Conservation (phyloP, 2,888 invertebrate genomes). For the Ophion ellenae region DNA sequence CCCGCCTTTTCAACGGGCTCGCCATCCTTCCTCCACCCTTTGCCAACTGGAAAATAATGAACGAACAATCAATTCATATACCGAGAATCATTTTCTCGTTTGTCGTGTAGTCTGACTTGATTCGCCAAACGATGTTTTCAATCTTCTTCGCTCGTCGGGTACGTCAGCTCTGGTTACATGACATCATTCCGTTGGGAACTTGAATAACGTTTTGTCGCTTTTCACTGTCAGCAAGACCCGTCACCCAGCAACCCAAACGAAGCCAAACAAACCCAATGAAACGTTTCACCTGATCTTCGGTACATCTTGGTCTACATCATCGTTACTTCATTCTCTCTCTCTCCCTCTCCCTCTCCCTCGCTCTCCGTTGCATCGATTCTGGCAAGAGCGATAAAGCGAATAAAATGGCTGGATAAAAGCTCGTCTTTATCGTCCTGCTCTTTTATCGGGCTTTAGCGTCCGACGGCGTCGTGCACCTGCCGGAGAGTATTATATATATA, state of each 20-base stretch:
- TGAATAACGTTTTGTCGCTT: neutral
- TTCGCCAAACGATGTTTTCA: neutral
- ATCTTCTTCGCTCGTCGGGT: neutral
- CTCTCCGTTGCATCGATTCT: conserved; percentile 5
- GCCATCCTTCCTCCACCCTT: conserved; percentile 2
- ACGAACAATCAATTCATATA: conserved; percentile 69
- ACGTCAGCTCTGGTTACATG: neutral
- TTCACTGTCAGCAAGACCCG: neutral
- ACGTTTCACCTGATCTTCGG: neutral
- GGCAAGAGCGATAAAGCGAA: conserved; percentile 67
- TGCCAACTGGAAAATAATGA: conserved; percentile 60
- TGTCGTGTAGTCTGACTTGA: neutral
- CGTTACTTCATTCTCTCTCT: conserved; percentile 47
- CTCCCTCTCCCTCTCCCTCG: conserved; percentile 20
- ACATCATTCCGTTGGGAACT: neutral
- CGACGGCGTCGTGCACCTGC: conserved; percentile 55
- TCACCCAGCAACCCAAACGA: neutral
- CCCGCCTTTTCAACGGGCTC: conserved; percentile 6
- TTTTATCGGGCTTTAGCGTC: conserved; percentile 67
- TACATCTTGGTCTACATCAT: conserved; percentile 18
- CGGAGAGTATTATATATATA: conserved; percentile 34
- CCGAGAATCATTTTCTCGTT: conserved; percentile 42
- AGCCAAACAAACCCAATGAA: neutral
- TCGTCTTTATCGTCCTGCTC: conserved; percentile 69
- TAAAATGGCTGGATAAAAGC: conserved; percentile 70